Base-by-base conservation (phyloP, 1,140 invertebrate species). In the Cydia amplana region DNA sequence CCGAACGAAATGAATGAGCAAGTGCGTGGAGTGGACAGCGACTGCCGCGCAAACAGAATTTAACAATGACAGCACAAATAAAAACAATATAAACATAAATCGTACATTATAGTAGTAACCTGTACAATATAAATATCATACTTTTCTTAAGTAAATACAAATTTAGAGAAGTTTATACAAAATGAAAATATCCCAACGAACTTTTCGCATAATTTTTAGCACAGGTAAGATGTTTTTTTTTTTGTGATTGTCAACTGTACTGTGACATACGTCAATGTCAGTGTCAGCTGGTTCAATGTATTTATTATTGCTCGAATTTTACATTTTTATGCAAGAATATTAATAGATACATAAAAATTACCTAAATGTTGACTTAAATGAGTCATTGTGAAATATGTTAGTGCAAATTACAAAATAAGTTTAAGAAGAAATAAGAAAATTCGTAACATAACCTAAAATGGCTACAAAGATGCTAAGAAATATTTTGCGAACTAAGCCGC, bases 401-500 rank as follows among this genome's bases (percentile, higher is more conserved):
- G 0, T 23, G n/a, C 20, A 63, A 46, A 74, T 40, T 18, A 63
- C 64, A 49, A 25, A 2, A 73, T 63, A 43, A 73, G 65, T 32
- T 70, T 55, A 74, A 46, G 43, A 46, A 46, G 12, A 16, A 64
- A 28, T 64, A 51, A 18, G 74, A 63, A 60, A 75, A 5, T 10
- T 60, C 46, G 74, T 40, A 73, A 77, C 28, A 80, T 79, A 83
- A 80, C 76, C 79, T 79, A 83, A 75, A 82, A 89, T 88, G 86
- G 87, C 87, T 43, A 77, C 85, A 72, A 85, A 84, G 75, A 81
- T 91, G 60, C 78, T 91, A 63, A 82, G 80, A 75, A 87, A 84
- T 77, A 78, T 89, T 76, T 74, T 90, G 36, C 81, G 75, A 72
- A 43, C 73, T 76, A 89, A 76, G 80, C 78, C 84, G 72, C 64